Evolutionary conservation across 2,113 vertebrate species (phyloP), one percentile per base, ranked within the genome.

Genomic region (Bucco capensis): DNA sequence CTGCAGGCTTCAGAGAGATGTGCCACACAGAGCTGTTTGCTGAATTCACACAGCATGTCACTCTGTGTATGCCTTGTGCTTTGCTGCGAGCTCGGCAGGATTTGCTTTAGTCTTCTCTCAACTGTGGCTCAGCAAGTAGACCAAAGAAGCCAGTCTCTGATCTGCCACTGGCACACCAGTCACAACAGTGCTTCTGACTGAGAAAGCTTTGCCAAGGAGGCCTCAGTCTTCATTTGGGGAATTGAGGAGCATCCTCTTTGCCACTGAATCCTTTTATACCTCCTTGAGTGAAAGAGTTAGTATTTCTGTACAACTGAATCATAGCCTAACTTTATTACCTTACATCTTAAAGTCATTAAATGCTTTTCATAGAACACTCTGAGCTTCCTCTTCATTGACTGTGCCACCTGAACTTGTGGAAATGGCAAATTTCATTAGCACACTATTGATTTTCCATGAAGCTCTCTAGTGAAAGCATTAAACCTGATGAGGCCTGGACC

Each of bases 361-460:
- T 74, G 84, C 17, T 49, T 84, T 77, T 61, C 81, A 37, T 49
- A 17, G 27, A 79, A 69, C 28, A 24, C 40, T 60, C 51, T 53
- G 60, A 79, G 82, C 66, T 72, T 94, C 57, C 31, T 78, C 33
- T 76, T 84, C 82, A 84, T 60, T 72, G 53, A 65, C 81, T 78
- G 21, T 22, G 10, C 33, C 54, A 72, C 72, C 74, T 79, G 87
- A 87, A 88, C 12, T 50, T 73, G 57, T 27, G 21, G 50, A 94
- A 95, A 78, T 64, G 61, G 73, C 51, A 83, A 67, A 79, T 79
- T 82, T 92, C 81, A 58, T 80, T 77, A 85, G 35, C 71, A 44
- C 15, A 54, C 21, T 28, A 65, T 49, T 46, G 65, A 82, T 73
- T 92, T 91, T 93, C 70, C 82, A 70, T 72, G 8, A 80, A 74